These are phyloP conservation scores for Tanypteryx hageni DNA, from an alignment of 2,888 invertebrate species.

Conservation along the genomic window DNA sequence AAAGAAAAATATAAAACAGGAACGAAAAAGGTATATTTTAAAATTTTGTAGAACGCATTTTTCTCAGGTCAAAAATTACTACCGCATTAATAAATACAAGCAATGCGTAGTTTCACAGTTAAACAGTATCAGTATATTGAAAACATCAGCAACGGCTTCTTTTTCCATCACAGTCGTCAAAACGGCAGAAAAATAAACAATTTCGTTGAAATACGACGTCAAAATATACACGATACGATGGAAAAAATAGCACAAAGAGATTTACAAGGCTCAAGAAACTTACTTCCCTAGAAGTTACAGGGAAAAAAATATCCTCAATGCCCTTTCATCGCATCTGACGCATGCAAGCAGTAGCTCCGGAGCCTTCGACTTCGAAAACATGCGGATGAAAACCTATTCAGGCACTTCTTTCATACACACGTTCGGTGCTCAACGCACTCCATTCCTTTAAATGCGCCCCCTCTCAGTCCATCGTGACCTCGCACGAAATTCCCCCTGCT, in stretches of 20 bases:
- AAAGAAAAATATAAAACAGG: no score
- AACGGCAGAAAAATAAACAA: no score
- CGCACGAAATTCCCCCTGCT: not conserved
- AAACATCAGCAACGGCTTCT: no score
- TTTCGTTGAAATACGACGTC: no score
- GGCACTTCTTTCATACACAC: not conserved
- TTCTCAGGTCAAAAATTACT: no score
- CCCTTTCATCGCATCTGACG: not conserved
- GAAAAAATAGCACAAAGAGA: not conserved
- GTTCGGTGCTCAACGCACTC: not conserved
- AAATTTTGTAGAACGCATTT: no score
- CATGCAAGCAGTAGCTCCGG: not conserved
- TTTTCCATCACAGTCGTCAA: no score
- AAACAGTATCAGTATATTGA: no score
- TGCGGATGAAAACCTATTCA: conserved; percentile 24
- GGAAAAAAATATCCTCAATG: not conserved
- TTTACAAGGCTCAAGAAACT: not conserved
- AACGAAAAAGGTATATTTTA: no score
- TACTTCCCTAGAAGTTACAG: not conserved
- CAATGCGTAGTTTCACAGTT: no score
- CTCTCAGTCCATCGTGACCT: conserved; percentile 25
- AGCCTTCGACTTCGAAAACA: conserved; percentile 9
- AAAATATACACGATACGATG: not conserved
- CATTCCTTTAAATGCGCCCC: not conserved
- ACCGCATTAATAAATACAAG: no score